These are phyloP conservation scores for Drosophila murphyi DNA, from an alignment of 1,140 invertebrate species.

Conservation along the genomic window DNA sequence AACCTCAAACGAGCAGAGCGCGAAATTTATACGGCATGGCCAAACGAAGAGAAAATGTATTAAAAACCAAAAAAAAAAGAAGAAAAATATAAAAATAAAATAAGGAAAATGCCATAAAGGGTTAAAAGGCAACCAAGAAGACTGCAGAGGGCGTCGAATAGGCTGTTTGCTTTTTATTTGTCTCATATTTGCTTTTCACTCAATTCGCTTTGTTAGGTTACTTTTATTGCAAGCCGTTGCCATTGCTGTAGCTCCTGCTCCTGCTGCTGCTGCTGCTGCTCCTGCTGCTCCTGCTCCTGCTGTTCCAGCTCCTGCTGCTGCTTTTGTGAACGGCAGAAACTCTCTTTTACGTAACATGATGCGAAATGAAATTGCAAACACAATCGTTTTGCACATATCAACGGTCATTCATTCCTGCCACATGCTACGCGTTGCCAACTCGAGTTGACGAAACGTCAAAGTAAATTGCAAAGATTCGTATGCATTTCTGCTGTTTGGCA, in stretches of 20 bases:
- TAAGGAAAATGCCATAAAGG: constrained; percentile 21
- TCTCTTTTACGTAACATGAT: constrained; percentile 10
- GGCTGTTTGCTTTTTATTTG: constrained; percentile 78
- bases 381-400: constrained; percentile 74
- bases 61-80: constrained; percentile 9
- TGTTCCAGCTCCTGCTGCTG: not conserved
- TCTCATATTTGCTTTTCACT: constrained; percentile 82
- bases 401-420: constrained; percentile 57
- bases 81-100: constrained; percentile 8
- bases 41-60: constrained; percentile 5
- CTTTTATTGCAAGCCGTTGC: constrained; percentile 69
- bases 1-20: constrained; percentile 49
- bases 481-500: too few species aligned
- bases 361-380: constrained; percentile 81
- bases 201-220: constrained; percentile 77
- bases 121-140: constrained; percentile 46
- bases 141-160: constrained; percentile 28
- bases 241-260: constrained; percentile 17
- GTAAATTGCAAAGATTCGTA: not conserved
- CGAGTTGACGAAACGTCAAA: constrained; percentile 28
- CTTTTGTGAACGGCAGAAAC: not conserved
- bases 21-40: constrained; percentile 51
- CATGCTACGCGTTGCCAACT: constrained; percentile 44
- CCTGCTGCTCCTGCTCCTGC: too few species aligned
- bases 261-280: constrained; percentile 1